Base-by-base conservation (phyloP, 2,113 vertebrate genomes). In the Crocuta crocuta region DNA sequence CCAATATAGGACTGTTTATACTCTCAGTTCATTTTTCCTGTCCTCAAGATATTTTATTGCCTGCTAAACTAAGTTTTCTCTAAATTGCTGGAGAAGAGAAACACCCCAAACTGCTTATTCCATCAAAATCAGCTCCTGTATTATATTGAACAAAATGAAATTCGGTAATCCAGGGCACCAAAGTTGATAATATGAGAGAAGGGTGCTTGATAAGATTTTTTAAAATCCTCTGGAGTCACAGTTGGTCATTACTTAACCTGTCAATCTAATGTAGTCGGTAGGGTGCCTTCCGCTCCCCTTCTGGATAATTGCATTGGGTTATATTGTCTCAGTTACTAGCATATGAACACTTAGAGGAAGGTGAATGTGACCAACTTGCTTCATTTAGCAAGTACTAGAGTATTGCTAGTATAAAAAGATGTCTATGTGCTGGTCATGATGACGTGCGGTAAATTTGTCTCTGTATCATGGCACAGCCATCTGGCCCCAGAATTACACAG, bases 51-150 rank as follows among this genome's bases (percentile, higher is more conserved):
- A 96, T 97, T 98, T 71, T 97, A 98, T 98, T 98, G 95, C 24
- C 80, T 82, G 95, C 74, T 81, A 98, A 98, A 98, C 97, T 95
- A 97, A 98, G 83, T 98, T 98, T 96, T 96, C 80, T 86, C 98
- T 97, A 97, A 97, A 92, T 96, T 97, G 71, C 70, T 93, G 12
- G 95, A 97, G 87, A 98, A 98, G 93, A 97, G 95, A 95, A 96
- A 95, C 65, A 87, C 24, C 89, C 61, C 48, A 96, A 98, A 91
- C 96, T 98, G 89, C 74, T 95, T 99, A 95, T 81, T 39, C 80
- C 94, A 97, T 95, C 78, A 96, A 95, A 98, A 95, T 55, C 48
- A 15, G 43, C 13, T 81, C 74, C 11, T 39, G 26, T 94, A 95
- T 97, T 97, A 58, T 98, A 65, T 97, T 92, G 91, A 76, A 35